Evolutionary conservation across 2,113 vertebrate species (phyloP), one percentile per base, ranked within the genome.

Genomic region (Nyctibius bracteatus): DNA sequence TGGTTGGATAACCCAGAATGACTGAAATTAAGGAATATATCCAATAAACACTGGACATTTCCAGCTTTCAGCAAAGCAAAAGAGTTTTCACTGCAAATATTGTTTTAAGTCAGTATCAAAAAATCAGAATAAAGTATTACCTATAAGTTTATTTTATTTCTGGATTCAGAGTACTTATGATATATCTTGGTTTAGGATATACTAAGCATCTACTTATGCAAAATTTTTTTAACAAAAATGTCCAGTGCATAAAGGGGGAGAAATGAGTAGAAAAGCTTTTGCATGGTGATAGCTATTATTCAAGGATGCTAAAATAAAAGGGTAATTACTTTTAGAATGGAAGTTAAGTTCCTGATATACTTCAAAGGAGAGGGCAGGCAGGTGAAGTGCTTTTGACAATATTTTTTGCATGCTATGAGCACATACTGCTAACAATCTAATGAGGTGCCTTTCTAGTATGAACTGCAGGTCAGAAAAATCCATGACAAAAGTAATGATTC

Each of bases 401-500:
- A 79, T 88, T 79, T 95, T 79, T 72, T 49, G 43, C 54, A 20
- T 47, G 55, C 94, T 94, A 66, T 68, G 44, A 94, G 52, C 49
- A 87, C 71, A 62, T 22, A 19, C 30, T 37, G 71, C 33, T 81
- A 62, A 37, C 70, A 68, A 9, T 41, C 55, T 90, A 90, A 92
- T 70, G 90, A 95, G 86, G n/a, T 54, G 39, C 52, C 65, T 87
- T 82, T 94, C 74, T 93, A 73, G 46, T n/a, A n/a, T 65, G 77
- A 97, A 67, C 85, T 61, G 23, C 2, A 81, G 93, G 91, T 87
- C 86, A 94, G 71, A 84, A 90, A 96, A 88, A 86, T 65, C 67
- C 73, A 62, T 37, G 70, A 95, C 83, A 89, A 97, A 97, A 96
- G 90, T 54, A 74, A 95, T 79, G 19, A 81, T 91, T 95, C 65